Base-by-base conservation (phyloP, 1,140 invertebrate species). In the Drosophila parvula region DNA sequence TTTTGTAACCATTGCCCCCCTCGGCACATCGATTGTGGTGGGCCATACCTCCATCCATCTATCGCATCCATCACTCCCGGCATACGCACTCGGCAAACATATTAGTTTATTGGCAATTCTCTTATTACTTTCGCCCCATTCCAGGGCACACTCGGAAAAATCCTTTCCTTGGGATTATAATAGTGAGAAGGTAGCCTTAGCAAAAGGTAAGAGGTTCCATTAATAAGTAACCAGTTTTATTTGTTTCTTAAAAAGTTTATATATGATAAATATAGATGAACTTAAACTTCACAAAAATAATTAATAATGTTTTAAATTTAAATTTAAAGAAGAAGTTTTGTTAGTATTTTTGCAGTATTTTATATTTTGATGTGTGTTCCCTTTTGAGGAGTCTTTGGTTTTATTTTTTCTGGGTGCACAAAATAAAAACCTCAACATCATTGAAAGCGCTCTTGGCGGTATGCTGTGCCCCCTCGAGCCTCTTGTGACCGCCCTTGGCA, bases 101-200 rank as follows among this genome's bases (percentile, higher is more conserved):
- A 74, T 74, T 73, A 73, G 69, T 74, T 50, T 62, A 63, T 74
- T 74, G 56, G 69, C 47, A n/a, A 55, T 60, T 73, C 47, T 48
- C 47, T 61, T 69, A 44, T 28, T 57, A 43, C 38, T 27, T 27
- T 61, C 11, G 10, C 28, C 28, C 28, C 10, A 10, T 6, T 22
- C 6, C 51, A n/a, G 2, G n/a, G 47, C 12, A 38, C 51, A 38
- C 51, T 10, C 0, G 8, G 5, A 38, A 22, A 55, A 55, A 8
- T 22, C 22, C 22, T 7, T 30, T 30, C 30, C 30, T 30, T 30
- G 1, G 3, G 22, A 1, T 22, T 22, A 22, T 22, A 22, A 2
- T 22, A 22, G 22, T 3, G 22, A 22, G 22, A 22, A 22, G 22
- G 22, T 2, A 22, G 22, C 22, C 22, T 22, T 22, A 22, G 3